Base-by-base conservation (phyloP, 2,113 vertebrate species). In the Anolis sagrei region DNA sequence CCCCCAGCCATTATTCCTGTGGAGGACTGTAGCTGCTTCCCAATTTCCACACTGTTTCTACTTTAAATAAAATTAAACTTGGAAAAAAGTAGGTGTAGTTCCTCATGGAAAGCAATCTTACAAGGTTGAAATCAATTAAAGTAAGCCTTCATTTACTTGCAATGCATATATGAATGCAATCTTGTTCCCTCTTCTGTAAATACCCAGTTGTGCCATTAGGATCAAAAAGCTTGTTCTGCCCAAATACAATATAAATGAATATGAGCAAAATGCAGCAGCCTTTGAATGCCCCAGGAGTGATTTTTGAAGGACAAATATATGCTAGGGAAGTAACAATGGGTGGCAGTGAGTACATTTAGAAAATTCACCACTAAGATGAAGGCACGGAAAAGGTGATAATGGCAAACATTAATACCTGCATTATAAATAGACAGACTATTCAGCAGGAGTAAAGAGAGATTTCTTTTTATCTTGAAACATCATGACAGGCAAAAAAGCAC, bases 281-380 rank as follows among this genome's bases (percentile, higher is more conserved):
- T 83, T 92, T 74, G 34, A 89, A 88, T 76, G 61, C 3, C 4
- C 1, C 70, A 1, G 3, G 6, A 88, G 1, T 62, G 62, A 74
- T 87, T 88, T 49, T 8, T 54, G 48, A 91, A 90, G 79, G 81
- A 49, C 16, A 88, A 88, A 89, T 44, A 0, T 64, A 78, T 88
- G 1, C 1, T 58, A 21, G 34, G 86, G 70, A 64, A 51, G 88
- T 83, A 82, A 54, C 0, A 81, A 89, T 89, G 0, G 34, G 4
- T 27, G 23, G 4, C 0, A 61, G 16, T 49, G 4, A 75, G 34
- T 34, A 69, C 61, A n/a, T 69, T 48, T 23, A 77, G 0, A 29
- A 0, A 5, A 70, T 1, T 0, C 34, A 29, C n/a, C 36, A 0
- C 72, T 84, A 87, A 83, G 74, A 4, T 36, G 9, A 48, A 87